phyloP scores from a whole-genome alignment of 2,113 vertebrate species.

The Psilopsiagon aurifrons region DNA sequence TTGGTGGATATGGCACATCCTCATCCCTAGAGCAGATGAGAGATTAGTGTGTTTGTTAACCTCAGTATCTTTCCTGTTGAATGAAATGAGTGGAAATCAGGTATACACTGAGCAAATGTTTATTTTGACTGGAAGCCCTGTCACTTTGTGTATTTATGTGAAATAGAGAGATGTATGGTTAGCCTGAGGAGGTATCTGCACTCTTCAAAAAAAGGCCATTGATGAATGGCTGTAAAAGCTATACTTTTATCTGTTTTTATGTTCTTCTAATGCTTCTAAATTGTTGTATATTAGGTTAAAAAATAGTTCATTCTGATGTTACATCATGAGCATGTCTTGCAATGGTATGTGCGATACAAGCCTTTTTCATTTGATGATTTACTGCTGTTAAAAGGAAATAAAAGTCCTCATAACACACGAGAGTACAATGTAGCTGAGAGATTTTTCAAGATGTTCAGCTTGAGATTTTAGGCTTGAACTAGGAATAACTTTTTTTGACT shows the following conservation, averaged over 20 bases:
- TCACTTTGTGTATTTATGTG: constrained; percentile 59
- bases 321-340: background rate
- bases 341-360: background rate
- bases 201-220: constrained; percentile 60
- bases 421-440: background rate
- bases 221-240: constrained; percentile 47
- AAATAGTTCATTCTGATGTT: constrained; percentile 34
- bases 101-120: constrained; percentile 38
- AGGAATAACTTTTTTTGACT: constrained; percentile 7
- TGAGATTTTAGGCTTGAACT: constrained; percentile 26
- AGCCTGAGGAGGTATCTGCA: constrained; percentile 52
- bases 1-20: background rate
- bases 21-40: constrained; percentile 38
- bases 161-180: constrained; percentile 54
- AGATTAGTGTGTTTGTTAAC: constrained; percentile 22
- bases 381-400: constrained; percentile 12
- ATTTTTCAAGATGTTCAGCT: constrained; percentile 7
- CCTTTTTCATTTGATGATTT: constrained; percentile 15
- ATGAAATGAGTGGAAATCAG: constrained; percentile 45
- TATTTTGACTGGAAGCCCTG: constrained; percentile 65
- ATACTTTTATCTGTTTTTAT: constrained; percentile 50
- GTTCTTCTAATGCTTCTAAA: constrained; percentile 41
- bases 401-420: constrained; percentile 32
- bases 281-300: constrained; percentile 44
- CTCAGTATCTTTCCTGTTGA: constrained; percentile 38